Evolutionary conservation across 2,888 invertebrate genomes (phyloP).

Genomic region (Chymomyza fuscimana): DNA sequence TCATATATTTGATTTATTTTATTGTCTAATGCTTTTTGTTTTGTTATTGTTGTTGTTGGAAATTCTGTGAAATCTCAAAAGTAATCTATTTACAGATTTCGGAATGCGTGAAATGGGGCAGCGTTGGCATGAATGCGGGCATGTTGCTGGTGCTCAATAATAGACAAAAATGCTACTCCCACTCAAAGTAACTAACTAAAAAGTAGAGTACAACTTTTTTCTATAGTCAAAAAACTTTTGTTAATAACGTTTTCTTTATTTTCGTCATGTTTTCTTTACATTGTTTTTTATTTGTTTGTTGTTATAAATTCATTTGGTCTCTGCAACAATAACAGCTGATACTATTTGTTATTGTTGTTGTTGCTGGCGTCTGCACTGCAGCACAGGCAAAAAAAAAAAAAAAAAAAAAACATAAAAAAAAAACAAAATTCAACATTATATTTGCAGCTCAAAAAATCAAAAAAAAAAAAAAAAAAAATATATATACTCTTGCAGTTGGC

Average conservation of each 20-base stretch:
- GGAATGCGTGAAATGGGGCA: constrained; percentile 86
- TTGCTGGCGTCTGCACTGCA: constrained; percentile 2
- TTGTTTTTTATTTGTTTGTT: constrained; percentile 1
- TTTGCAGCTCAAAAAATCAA: constrained; percentile 13
- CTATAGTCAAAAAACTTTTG: neutral
- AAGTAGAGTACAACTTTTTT: neutral
- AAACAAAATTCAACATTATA: neutral
- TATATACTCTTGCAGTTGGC: constrained; percentile 10
- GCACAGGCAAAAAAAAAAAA: constrained; percentile 26
- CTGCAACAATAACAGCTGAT: constrained; percentile 21
- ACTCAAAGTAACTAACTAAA: constrained; percentile 51
- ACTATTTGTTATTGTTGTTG: constrained; percentile 12
- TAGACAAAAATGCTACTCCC: constrained; percentile 68
- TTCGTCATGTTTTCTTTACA: neutral
- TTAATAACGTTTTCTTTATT: neutral
- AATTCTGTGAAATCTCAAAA: constrained; percentile 53
- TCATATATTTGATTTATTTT: neutral
- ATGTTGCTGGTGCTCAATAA: constrained; percentile 83
- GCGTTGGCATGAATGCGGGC: constrained; percentile 86
- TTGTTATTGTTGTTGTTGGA: neutral
- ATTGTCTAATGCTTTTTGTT: neutral
- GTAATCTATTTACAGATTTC: constrained; percentile 83
- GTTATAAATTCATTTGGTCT: constrained; percentile 16
- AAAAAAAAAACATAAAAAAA: constrained; percentile 8
- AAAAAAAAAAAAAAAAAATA: neutral